Evolutionary conservation across 1,140 invertebrate species (phyloP).

Genomic region (Chironomus striatipennis): DNA sequence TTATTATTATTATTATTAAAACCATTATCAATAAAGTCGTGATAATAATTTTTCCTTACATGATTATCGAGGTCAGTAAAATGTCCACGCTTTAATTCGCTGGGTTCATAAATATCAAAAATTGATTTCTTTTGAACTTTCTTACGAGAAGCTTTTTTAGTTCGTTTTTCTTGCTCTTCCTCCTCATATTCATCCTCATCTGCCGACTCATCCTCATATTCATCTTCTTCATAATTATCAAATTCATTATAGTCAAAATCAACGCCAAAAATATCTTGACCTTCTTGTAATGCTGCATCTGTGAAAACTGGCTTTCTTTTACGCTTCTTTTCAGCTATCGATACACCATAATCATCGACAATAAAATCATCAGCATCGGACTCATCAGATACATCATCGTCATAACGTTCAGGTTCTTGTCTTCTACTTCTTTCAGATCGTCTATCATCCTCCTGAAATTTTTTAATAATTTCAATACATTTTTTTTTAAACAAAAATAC

Average conservation of each 20-base stretch:
- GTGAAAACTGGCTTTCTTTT: conserved; percentile 83
- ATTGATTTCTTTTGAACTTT: conserved; percentile 82
- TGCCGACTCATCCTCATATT: conserved; percentile 74
- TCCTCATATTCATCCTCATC: conserved; percentile 69
- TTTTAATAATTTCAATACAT: no score
- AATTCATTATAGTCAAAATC: conserved; percentile 98
- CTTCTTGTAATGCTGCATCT: conserved; percentile 93
- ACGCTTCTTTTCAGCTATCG: conserved; percentile 78
- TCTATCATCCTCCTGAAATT: conserved; percentile 22
- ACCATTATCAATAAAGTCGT: not conserved
- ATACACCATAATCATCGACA: conserved; percentile 90
- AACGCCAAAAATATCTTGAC: conserved; percentile 98
- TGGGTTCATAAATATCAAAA: conserved; percentile 94
- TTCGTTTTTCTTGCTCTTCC: conserved; percentile 46
- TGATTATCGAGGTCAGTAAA: conserved; percentile 92
- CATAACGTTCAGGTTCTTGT: conserved; percentile 53
- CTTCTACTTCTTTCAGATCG: conserved; percentile 57
- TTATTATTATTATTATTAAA: no score
- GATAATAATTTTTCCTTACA: conserved; percentile 39
- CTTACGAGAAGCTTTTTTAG: conserved; percentile 66
- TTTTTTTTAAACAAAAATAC: no score
- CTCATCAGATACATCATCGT: conserved; percentile 69
- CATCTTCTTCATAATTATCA: conserved; percentile 78
- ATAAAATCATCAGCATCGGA: conserved; percentile 95
- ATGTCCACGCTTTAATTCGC: conserved; percentile 91